Evolutionary conservation across 2,888 invertebrate species (phyloP), one percentile per base, ranked within the genome.

Genomic region (Thymelicus lineola): DNA sequence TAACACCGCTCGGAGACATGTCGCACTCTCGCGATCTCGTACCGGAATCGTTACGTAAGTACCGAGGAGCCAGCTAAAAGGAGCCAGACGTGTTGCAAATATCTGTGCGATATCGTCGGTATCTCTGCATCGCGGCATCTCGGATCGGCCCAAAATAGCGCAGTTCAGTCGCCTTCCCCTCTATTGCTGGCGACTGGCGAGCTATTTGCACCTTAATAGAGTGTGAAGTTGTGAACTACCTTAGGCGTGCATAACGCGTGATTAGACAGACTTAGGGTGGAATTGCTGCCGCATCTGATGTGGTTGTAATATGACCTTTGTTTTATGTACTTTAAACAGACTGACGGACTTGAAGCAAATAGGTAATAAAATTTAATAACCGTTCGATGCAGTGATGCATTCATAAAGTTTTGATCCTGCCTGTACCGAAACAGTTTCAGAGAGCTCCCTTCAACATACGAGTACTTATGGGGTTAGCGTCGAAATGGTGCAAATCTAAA

Each of bases 21-120:
- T 50, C 48, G 45, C 57, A 35, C 28, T 28, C 28, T 28, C 48
- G 45, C 57, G 36, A 3, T 28, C 28, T 28, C 28, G 28, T 28
- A 28, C 60, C 46, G 61, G 58, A 66, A 46, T 46, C 38, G 38
- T 53, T 53, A 61, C 42, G 50, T 67, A 61, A 67, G 38, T 53
- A 6, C 0, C 20, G 46, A 62, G 48, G 15, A 60, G 48, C 38
- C 15, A 15, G 36, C 66, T 60, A 66, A 53, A 67, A 67, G 53
- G 53, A 59, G 60, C 60, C 61, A 67, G 67, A 67, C 67, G 60
- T 60, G 66, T 60, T 67, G 67, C 67, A 67, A 67, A 67, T 67
- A 67, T 67, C 60, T 60, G 66, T 60, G 42, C 42, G 58, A 38
- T 38, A 66, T 66, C 66, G 46, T 28, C 42, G 58, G 48, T 38